phyloP scores from a whole-genome alignment of 2,113 vertebrate genomes.

The Proteles cristata region DNA sequence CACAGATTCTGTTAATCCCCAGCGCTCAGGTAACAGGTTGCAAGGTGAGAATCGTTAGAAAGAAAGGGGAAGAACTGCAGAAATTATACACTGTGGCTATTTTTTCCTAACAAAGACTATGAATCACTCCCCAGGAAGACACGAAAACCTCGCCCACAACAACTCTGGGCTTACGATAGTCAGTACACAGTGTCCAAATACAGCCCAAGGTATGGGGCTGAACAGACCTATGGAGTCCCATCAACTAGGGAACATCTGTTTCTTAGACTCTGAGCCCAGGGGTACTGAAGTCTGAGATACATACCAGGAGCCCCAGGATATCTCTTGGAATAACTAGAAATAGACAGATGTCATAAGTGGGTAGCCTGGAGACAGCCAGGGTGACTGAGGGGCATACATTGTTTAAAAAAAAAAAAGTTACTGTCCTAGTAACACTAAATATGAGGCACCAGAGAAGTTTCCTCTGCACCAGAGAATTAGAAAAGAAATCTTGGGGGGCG shows the following conservation, averaged over 20 bases:
- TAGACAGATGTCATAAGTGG: neutral
- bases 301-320: too few species aligned
- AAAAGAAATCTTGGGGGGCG: neutral
- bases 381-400: neutral
- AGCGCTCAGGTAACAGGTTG: neutral
- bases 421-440: neutral
- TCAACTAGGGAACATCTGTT: neutral
- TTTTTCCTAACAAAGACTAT: neutral
- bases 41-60: neutral
- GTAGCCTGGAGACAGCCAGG: rapidly evolving
- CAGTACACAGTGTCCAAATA: neutral
- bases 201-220: neutral
- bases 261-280: neutral
- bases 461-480: neutral
- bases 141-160: neutral
- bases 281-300: neutral
- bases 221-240: neutral
- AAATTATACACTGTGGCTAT: neutral
- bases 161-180: neutral
- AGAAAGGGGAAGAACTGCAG: neutral
- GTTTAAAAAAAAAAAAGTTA: neutral
- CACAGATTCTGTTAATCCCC: neutral
- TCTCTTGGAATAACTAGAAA: neutral
- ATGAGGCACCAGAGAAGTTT: neutral
- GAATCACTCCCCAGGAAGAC: neutral